Base-by-base conservation (phyloP, 2,888 invertebrate genomes). In the Melanophora roralis region DNA sequence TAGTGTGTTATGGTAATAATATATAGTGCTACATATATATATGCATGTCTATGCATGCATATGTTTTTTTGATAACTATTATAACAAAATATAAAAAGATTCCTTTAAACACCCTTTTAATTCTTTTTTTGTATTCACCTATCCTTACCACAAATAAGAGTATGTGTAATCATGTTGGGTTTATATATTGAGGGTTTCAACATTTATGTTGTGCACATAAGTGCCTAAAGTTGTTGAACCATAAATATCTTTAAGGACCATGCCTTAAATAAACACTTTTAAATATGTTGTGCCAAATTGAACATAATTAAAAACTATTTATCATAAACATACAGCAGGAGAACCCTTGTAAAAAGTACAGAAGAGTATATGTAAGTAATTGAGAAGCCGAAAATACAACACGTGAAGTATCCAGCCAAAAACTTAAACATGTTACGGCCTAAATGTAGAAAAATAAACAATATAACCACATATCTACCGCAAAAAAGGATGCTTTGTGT, bases 231-330 rank as follows among this genome's bases (percentile, higher is more conserved):
- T 7, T 8, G 16, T 27, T 73, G 55, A 64, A 64, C 34, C 65
- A 38, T 72, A 55, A 77, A 77, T 72, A 40, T 65, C 55, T 73
- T 59, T n/a, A 74, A 74, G 51, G 45, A 65, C 9, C 51, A 14
- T 67, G 59, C 45, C 59, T 51, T 49, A 34, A 65, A 38, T 36
- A 23, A 51, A 68, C 49, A 40, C 34, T 40, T 27, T 51, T 74
- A 5, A 65, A 65, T 60, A 74, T 47, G 34, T 69, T 73, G 57
- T 59, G 64, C 14, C 47, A 72, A 78, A 73, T 71, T 69, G 23
- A 79, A 74, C 36, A 53, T 65, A 74, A 71, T 69, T 65, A 69
- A 74, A 74, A 74, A 74, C 53, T 60, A 69, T 78, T 74, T 78
- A 59, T 78, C 62, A 78, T 62, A 59, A 7, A 45, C 21, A 68